Percentiles rank a stretch among this genome's conserved stretches.
Conservation (phyloP, 2,113 vertebrate genomes). For the Platichthys flesus region DNA sequence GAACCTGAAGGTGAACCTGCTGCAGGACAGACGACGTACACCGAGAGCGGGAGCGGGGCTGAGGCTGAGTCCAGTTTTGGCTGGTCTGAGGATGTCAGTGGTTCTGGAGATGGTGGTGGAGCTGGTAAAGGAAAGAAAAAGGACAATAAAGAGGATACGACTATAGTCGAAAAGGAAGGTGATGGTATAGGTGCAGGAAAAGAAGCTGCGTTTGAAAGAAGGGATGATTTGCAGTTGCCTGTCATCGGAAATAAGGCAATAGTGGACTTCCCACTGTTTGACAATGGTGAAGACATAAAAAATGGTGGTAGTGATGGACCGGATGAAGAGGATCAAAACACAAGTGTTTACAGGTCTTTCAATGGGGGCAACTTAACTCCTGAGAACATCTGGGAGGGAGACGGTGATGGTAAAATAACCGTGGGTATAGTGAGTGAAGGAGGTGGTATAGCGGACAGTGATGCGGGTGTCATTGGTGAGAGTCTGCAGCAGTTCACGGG, state of each 20-base stretch:
- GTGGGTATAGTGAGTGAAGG: background rate
- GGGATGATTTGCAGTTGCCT: background rate
- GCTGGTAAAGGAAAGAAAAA: background rate
- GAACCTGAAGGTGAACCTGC: background rate
- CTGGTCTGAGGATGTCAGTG: slow-evolving; percentile 39
- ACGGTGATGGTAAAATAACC: no score
- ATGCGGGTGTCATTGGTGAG: background rate
- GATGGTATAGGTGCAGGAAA: background rate
- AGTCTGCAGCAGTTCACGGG: slow-evolving; percentile 5
- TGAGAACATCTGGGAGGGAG: background rate
- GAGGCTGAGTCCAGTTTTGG: slow-evolving; percentile 8
- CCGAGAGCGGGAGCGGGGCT: slow-evolving; percentile 13
- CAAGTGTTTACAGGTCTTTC: background rate
- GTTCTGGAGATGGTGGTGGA: slow-evolving; percentile 49
- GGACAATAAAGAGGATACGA: background rate
- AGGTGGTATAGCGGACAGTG: background rate
- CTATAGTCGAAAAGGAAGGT: background rate
- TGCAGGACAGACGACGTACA: background rate
- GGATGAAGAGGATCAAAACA: background rate
- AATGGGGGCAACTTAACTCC: background rate
- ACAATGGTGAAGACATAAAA: background rate
- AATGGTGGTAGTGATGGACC: background rate
- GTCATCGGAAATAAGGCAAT: background rate
- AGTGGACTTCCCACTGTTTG: background rate
- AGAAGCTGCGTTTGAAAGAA: background rate